These are phyloP conservation scores for Artemia sinica DNA, from an alignment of 2,888 invertebrate genomes.

Conservation along the genomic window DNA sequence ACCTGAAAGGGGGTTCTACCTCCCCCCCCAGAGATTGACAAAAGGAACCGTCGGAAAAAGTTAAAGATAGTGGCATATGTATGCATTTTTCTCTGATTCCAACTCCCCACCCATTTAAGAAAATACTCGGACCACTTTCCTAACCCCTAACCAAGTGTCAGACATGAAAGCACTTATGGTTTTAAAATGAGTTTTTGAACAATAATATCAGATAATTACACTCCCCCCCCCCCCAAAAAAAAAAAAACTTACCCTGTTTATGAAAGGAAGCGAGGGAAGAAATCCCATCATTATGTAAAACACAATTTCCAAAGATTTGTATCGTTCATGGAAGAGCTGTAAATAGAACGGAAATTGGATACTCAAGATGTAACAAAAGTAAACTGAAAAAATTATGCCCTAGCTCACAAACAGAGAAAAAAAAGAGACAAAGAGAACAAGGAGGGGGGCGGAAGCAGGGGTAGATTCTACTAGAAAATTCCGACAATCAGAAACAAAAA, in stretches of 20 bases:
- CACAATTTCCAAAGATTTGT: conserved; percentile 73
- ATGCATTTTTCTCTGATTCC: neutral
- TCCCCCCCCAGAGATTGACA: too few relatives aligned
- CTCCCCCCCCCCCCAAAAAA: too few relatives aligned
- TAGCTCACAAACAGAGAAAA: too few relatives aligned
- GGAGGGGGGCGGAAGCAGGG: too few relatives aligned
- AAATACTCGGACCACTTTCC: neutral
- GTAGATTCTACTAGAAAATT: too few relatives aligned
- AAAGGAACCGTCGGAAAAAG: neutral
- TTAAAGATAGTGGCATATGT: neutral
- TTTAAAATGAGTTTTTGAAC: conserved; percentile 9
- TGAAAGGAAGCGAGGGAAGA: conserved; percentile 61
- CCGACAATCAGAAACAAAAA: too few relatives aligned
- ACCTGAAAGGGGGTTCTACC: too few relatives aligned
- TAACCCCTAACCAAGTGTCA: neutral
- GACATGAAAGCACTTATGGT: conserved; percentile 1
- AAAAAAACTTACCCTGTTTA: conserved; percentile 44
- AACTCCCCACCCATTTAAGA: neutral
- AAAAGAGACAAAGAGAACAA: too few relatives aligned
- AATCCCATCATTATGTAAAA: conserved; percentile 78
- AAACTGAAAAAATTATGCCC: too few relatives aligned
- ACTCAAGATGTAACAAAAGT: too few relatives aligned
- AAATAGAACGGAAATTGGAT: neutral
- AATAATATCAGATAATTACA: neutral
- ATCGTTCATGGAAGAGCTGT: conserved; percentile 83